Evolutionary conservation across 2,113 vertebrate genomes (phyloP).

Genomic region (Elephas maximus): DNA sequence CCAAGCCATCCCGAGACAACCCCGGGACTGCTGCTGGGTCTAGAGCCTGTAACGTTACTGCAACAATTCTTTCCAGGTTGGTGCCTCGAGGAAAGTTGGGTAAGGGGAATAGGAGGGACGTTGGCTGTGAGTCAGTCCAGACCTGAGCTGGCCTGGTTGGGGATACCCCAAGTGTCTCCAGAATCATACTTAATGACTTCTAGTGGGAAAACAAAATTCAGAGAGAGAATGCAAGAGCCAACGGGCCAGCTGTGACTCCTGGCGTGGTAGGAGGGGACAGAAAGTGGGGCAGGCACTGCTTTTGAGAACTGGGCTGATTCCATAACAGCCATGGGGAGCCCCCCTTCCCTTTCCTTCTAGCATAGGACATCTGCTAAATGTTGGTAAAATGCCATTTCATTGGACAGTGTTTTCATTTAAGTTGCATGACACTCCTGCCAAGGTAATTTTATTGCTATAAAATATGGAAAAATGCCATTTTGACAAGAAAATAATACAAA

Average conservation of each 20-base stretch:
- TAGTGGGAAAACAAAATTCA: not conserved
- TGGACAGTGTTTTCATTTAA: not conserved
- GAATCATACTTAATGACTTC: not conserved
- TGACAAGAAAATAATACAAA: slow-evolving; percentile 48
- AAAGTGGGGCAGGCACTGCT: no score
- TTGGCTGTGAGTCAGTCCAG: not conserved
- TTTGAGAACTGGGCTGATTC: not conserved
- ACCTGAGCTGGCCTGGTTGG: not conserved
- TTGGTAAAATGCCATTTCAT: not conserved
- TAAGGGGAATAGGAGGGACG: not conserved
- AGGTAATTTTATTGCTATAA: not conserved
- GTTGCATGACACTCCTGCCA: not conserved
- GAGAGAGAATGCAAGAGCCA: no score
- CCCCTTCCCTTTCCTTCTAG: not conserved
- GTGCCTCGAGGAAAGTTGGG: not conserved
- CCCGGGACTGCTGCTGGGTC: not conserved
- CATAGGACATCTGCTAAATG: not conserved
- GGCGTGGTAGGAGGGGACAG: not conserved
- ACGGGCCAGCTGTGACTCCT: not conserved
- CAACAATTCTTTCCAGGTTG: not conserved
- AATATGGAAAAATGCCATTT: not conserved
- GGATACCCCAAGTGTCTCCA: not conserved
- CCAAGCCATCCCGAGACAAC: not conserved
- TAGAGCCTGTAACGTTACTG: not conserved
- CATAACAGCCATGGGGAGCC: fast-evolving